Base-by-base conservation (phyloP, 2,797 vertebrate species). In the Crocodylus rhombifer region DNA sequence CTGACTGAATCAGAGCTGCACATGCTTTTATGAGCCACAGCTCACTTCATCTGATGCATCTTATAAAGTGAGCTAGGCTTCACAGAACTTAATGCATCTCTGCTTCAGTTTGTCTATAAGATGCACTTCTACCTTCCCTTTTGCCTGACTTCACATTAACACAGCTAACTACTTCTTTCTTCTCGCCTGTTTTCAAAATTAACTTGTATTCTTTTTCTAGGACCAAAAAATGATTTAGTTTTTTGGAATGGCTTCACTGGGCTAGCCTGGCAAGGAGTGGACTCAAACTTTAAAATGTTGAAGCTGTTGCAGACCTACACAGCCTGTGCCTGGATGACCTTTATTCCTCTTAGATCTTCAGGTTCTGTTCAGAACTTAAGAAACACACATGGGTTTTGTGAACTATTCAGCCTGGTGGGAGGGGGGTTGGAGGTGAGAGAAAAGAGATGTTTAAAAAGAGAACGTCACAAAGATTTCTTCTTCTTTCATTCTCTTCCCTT, bases 301-400 rank as follows among this genome's bases (percentile, higher is more conserved):
- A 82, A 84, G 5, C 0, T 56, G 6, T 67, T 4, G 2, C 5
- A 81, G 88, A 91, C 63, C 3, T 2, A 57, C 1, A 73, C 0
- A 78, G 56, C 84, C 71, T 79, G 23, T 77, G 8, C 5, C 20
- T 71, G 33, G 36, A 51, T 73, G 36, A 51, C 36, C 69, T 25
- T 57, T 71, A 36, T 87, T 80, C 42, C 20, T 83, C 51, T 73
- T 82, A 20, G 4, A 67, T 65, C 18, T n/a, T 6, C 21, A 25
- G 14, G 21, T 42, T 73, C 36, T 51, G 14, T 18, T 15, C 10
- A 75, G 57, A 76, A 73, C 20, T 23, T 71, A 75, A 51, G 77
- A 87, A 89, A 80, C 63, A 25, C 7, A 85, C 73, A 14, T 1
- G 5, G 14, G 10, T 51, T 42, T 89, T 20, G 67, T 11, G 1